phyloP scores from a whole-genome alignment of 2,113 vertebrate species.

The Ploceus nigricollis region DNA sequence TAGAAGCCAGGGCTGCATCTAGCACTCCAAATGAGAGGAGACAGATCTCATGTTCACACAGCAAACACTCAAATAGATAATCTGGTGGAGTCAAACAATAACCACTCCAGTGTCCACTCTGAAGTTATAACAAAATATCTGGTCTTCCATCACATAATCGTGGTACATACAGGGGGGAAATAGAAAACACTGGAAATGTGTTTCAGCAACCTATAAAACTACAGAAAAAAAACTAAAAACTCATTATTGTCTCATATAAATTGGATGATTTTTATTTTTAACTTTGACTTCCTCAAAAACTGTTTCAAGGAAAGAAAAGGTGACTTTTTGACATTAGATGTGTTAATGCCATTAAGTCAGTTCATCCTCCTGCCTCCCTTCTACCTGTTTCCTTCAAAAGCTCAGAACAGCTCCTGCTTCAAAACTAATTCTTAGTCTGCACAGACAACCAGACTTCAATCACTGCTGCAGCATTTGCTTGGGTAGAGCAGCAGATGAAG shows the following conservation, averaged over 20 bases:
- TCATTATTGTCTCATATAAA: neutral
- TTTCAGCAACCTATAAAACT: neutral
- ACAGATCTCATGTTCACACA: neutral
- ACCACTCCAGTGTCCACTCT: neutral
- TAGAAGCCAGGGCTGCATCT: neutral
- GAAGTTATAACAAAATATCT: neutral
- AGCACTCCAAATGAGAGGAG: neutral
- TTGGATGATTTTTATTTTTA: neutral
- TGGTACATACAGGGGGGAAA: accelerated
- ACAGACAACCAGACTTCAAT: neutral
- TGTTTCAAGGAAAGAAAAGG: neutral
- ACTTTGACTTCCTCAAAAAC: neutral
- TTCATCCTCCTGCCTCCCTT: neutral
- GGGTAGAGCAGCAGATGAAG: neutral
- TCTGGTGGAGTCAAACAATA: neutral
- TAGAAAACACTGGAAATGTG: neutral
- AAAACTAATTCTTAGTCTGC: neutral
- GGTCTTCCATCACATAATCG: neutral
- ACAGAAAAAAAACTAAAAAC: neutral
- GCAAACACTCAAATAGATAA: neutral
- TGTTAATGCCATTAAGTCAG: neutral
- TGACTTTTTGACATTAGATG: neutral
- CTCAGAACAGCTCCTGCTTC: neutral
- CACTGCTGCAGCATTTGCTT: neutral
- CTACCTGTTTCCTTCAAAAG: neutral